Evolutionary conservation across 2,888 invertebrate genomes (phyloP).

Genomic region (Stenurella melanura): DNA sequence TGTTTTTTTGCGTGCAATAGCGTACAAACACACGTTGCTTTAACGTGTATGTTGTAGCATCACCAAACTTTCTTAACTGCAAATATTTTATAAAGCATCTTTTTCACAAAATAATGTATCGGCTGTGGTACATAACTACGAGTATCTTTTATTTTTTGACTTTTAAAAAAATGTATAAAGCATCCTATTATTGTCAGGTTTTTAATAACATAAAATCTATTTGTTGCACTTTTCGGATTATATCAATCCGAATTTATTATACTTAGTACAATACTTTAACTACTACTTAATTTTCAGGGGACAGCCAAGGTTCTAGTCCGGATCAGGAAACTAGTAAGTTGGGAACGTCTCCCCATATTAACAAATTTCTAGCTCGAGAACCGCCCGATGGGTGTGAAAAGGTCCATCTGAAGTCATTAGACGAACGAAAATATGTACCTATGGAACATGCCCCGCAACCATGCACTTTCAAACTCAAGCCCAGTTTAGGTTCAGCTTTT

Average conservation of each 20-base stretch:
- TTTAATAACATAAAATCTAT: too few relatives aligned
- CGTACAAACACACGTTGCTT: too few relatives aligned
- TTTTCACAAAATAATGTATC: too few relatives aligned
- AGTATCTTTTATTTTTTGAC: too few relatives aligned
- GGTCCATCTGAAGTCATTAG: slow-evolving; percentile 75
- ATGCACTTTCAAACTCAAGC: slow-evolving; percentile 85
- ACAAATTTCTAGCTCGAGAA: slow-evolving; percentile 88
- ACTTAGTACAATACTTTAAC: background rate
- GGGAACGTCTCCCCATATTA: slow-evolving; percentile 89
- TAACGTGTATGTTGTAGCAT: too few relatives aligned
- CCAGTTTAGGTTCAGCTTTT: slow-evolving; percentile 88
- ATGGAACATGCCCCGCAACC: slow-evolving; percentile 69
- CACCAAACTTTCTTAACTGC: too few relatives aligned
- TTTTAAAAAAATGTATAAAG: too few relatives aligned
- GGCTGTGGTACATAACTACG: too few relatives aligned
- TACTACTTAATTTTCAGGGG: slow-evolving; percentile 73
- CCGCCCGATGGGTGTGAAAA: slow-evolving; percentile 94
- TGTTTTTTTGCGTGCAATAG: too few relatives aligned
- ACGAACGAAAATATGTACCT: slow-evolving; percentile 64
- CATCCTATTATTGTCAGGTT: too few relatives aligned
- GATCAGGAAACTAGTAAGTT: slow-evolving; percentile 83
- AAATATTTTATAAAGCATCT: too few relatives aligned
- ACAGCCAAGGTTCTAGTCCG: slow-evolving; percentile 85
- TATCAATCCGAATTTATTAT: background rate
- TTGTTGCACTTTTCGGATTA: background rate